These are phyloP conservation scores for Coryphaenoides rupestris DNA, from an alignment of 2,113 vertebrate species.

Conservation along the genomic window DNA sequence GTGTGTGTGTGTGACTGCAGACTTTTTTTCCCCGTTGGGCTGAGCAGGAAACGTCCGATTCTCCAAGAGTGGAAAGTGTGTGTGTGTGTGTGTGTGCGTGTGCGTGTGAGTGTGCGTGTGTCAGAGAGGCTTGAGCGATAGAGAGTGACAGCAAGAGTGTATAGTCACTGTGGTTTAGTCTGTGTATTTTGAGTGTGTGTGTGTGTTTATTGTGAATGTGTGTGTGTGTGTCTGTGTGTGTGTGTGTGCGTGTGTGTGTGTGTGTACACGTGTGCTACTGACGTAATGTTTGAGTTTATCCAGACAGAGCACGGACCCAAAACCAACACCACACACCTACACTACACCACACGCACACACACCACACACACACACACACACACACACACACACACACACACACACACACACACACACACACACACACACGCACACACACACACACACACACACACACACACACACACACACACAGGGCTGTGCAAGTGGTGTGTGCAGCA, in stretches of 20 bases:
- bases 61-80: constrained; percentile 55
- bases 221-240: constrained; percentile 21
- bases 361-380: constrained; percentile 8
- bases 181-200: constrained; percentile 7
- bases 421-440: background rate
- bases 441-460: constrained; percentile 2
- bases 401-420: constrained; percentile 23
- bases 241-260: constrained; percentile 13
- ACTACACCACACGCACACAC: constrained; percentile 6
- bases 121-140: background rate
- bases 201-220: constrained; percentile 15
- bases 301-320: constrained; percentile 56
- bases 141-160: constrained; percentile 20
- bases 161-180: constrained; percentile 22
- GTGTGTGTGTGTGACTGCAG: constrained; percentile 45
- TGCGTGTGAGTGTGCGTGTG: constrained; percentile 14
- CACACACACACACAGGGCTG: constrained; percentile 3
- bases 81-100: constrained; percentile 12
- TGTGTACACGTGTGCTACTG: constrained; percentile 41
- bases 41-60: constrained; percentile 58
- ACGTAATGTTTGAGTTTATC: constrained; percentile 64
- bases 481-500: background rate
- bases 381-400: constrained; percentile 9
- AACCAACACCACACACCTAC: no score
- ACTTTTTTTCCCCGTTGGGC: constrained; percentile 50